phyloP scores from a whole-genome alignment of 2,888 invertebrate species.

The Melieria crassipennis region DNA sequence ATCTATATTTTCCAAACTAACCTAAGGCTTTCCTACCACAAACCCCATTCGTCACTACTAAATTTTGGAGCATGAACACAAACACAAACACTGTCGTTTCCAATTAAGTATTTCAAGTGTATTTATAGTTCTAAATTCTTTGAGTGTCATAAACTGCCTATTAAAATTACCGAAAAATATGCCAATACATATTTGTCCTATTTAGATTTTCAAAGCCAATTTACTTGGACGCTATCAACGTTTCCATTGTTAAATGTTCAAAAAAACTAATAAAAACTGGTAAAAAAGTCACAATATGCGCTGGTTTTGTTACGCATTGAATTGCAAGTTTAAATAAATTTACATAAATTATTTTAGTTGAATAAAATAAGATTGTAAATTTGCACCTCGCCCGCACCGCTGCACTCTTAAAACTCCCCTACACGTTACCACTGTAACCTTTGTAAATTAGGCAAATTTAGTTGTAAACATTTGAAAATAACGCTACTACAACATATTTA shows the following conservation, averaged over 20 bases:
- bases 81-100: not conserved
- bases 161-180: too few species aligned
- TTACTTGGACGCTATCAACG: conserved; percentile 3
- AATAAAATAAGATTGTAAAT: conserved; percentile 58
- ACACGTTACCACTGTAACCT: not conserved
- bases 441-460: too few species aligned
- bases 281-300: not conserved
- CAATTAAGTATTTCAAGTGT: too few species aligned
- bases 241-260: not conserved
- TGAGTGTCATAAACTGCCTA: too few species aligned
- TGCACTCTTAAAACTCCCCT: not conserved
- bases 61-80: not conserved
- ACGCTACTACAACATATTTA: not conserved
- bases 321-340: conserved; percentile 6
- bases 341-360: conserved; percentile 55
- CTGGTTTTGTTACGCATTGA: not conserved
- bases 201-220: conserved; percentile 12
- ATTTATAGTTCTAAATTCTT: too few species aligned
- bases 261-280: conserved; percentile 6
- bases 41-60: not conserved
- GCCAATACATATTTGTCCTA: too few species aligned
- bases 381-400: not conserved
- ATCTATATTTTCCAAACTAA: too few species aligned
- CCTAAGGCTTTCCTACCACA: too few species aligned
- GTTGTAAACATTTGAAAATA: too few species aligned